phyloP scores from a whole-genome alignment of 2,797 vertebrate genomes.

The Peromyscus nudipes region DNA sequence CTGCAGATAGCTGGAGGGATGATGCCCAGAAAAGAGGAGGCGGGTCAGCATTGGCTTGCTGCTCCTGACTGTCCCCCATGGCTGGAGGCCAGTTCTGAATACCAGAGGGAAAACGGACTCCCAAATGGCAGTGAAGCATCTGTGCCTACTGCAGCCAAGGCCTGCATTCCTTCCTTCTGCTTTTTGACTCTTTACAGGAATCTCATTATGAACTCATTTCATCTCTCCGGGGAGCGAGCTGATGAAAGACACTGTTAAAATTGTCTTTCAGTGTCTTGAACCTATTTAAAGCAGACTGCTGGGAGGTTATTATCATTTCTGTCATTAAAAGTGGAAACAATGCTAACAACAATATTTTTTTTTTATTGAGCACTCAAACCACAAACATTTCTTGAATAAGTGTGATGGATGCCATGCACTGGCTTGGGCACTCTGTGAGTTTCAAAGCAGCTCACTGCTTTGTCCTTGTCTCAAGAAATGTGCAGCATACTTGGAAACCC shows the following conservation, averaged over 20 bases:
- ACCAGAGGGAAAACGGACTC: not conserved
- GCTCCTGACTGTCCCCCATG: not conserved
- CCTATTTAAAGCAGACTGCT: slow-evolving; percentile 82
- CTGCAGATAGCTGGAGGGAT: slow-evolving; percentile 41
- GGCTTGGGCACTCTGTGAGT: not conserved
- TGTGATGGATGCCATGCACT: not conserved
- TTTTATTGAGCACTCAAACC: slow-evolving; percentile 60
- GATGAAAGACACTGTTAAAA: slow-evolving; percentile 83
- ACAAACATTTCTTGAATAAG: slow-evolving; percentile 66
- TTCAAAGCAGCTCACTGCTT: not conserved
- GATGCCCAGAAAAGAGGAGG: slow-evolving; percentile 23
- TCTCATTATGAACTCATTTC: slow-evolving; percentile 83
- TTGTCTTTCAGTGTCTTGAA: slow-evolving; percentile 80
- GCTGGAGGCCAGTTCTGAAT: not conserved
- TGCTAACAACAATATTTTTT: slow-evolving; percentile 69
- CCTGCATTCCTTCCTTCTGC: slow-evolving; percentile 8
- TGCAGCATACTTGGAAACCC: not conserved
- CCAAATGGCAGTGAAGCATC: slow-evolving; percentile 40
- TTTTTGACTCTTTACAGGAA: slow-evolving; percentile 79
- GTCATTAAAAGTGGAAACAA: slow-evolving; percentile 75
- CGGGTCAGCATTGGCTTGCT: not conserved
- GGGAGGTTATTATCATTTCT: slow-evolving; percentile 81
- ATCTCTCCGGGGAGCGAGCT: slow-evolving; percentile 76
- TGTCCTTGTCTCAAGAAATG: slow-evolving; percentile 10
- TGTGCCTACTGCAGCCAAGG: slow-evolving; percentile 59